Conservation (phyloP, 2,113 vertebrate species). For the Tachycineta bicolor region DNA sequence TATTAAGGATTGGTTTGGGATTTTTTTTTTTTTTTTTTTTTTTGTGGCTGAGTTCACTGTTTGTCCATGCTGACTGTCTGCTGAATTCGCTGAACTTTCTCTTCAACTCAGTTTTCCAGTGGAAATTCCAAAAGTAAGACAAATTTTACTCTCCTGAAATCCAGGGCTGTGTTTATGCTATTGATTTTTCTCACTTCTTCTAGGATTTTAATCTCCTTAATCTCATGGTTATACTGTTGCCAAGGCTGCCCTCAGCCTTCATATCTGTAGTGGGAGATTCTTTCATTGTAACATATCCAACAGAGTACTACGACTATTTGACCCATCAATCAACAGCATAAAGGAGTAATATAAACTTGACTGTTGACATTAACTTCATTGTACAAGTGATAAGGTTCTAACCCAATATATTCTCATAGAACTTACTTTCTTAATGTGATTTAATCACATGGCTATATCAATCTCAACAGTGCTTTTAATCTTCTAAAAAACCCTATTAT, state of each 20-base stretch:
- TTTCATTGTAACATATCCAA: not conserved
- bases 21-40: fast-evolving
- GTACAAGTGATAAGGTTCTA: not conserved
- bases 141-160: not conserved
- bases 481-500: not conserved
- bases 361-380: not conserved
- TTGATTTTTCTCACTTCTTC: not conserved
- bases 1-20: not conserved
- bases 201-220: not conserved
- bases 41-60: not conserved
- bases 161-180: not conserved
- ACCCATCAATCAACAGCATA: not conserved
- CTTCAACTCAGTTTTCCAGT: not conserved
- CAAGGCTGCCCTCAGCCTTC: not conserved
- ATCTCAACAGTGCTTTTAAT: not conserved
- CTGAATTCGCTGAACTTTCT: not conserved
- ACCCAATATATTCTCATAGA: not conserved
- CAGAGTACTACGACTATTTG: not conserved
- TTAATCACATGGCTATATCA: not conserved
- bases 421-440: not conserved
- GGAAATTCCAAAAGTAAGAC: not conserved
- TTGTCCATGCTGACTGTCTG: not conserved
- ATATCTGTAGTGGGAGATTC: not conserved
- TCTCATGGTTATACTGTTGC: not conserved
- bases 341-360: not conserved